Percentiles rank a stretch among this genome's conserved stretches.
Evolutionary conservation across 2,888 invertebrate species (phyloP).

Genomic region (Callinectes sapidus): DNA sequence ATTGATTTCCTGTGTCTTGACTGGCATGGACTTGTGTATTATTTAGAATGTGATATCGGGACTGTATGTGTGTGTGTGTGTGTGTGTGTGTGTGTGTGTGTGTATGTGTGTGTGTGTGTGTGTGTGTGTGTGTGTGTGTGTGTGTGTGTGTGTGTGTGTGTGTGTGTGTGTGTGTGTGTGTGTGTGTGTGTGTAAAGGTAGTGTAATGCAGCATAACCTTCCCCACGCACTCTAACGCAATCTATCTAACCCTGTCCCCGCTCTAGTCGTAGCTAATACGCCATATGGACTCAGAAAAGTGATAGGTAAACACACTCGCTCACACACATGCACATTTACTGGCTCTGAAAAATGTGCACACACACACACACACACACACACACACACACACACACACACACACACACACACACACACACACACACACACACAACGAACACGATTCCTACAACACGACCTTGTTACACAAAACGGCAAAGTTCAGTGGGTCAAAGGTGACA

Average conservation of each 20-base stretch:
- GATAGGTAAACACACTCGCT: background rate
- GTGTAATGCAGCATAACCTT: background rate
- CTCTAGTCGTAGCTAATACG: background rate
- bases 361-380: constrained; percentile 17
- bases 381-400: constrained; percentile 21
- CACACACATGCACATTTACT: background rate
- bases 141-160: background rate
- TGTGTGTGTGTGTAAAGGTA: background rate
- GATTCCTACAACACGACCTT: background rate
- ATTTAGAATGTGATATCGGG: background rate
- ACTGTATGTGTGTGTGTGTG: background rate
- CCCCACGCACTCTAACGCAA: background rate
- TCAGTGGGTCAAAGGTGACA: background rate
- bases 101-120: background rate
- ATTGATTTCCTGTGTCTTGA: constrained; percentile 11
- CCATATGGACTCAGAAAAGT: background rate
- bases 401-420: background rate
- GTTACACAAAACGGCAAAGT: background rate
- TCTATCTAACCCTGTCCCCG: background rate
- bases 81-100: background rate
- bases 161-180: background rate
- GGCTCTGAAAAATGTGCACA: too few species aligned
- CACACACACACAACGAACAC: background rate
- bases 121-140: background rate
- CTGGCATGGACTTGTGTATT: background rate